Percentiles rank a stretch among this genome's conserved stretches.
These are phyloP conservation scores for Lepidurus packardi DNA, from an alignment of 1,140 invertebrate genomes.

Conservation along the genomic window DNA sequence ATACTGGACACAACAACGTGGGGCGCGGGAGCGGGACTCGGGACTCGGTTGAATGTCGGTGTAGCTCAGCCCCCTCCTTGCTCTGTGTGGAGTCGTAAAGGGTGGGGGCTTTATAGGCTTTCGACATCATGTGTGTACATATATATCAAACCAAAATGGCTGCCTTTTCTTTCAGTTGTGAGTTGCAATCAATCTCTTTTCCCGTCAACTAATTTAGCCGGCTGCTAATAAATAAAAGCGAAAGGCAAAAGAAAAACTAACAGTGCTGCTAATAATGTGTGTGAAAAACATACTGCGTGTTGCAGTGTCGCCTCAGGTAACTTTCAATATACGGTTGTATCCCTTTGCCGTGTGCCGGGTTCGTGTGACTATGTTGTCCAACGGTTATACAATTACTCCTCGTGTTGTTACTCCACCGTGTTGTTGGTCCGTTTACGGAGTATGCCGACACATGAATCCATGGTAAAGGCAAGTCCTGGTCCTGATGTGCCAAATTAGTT, in stretches of 20 bases:
- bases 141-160: constrained; percentile 10
- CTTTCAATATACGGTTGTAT: no score
- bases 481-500: background rate
- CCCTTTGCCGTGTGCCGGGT: no score
- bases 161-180: background rate
- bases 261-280: no score
- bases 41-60: background rate
- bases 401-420: no score
- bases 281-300: no score
- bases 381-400: no score
- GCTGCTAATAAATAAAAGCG: background rate
- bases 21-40: background rate
- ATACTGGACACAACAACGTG: constrained; percentile 4
- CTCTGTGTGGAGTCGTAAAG: background rate
- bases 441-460: no score
- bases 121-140: background rate
- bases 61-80: background rate
- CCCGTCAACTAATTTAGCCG: background rate
- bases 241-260: background rate
- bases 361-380: no score
- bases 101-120: background rate
- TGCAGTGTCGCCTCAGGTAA: no score
- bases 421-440: no score
- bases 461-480: no score
- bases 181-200: background rate